Evolutionary conservation across 2,888 invertebrate species (phyloP).

Genomic region (Hermaeophaga mercurialis): DNA sequence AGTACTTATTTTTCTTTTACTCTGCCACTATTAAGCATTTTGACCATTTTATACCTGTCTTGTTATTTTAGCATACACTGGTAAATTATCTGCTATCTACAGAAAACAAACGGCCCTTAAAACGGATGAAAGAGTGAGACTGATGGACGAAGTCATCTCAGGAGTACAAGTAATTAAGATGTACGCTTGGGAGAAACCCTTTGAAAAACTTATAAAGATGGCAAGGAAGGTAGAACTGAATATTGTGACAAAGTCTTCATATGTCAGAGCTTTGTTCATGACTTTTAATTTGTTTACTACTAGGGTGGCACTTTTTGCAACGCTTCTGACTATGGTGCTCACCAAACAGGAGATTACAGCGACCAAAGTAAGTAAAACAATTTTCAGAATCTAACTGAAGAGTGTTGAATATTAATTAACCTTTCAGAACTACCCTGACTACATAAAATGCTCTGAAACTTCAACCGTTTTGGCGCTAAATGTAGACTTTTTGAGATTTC

Average conservation of each 20-base stretch:
- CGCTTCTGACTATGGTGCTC: slow-evolving; percentile 72
- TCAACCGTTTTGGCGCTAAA: too few species aligned
- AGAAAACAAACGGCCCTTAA: slow-evolving; percentile 80
- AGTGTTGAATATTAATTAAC: too few species aligned
- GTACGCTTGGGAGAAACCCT: slow-evolving; percentile 78
- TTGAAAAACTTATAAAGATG: slow-evolving; percentile 65
- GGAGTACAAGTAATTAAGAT: slow-evolving; percentile 88
- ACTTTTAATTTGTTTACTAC: slow-evolving; percentile 83
- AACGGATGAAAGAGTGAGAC: slow-evolving; percentile 87
- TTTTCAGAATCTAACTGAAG: too few species aligned
- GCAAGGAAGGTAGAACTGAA: slow-evolving; percentile 64
- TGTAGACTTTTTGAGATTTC: too few species aligned
- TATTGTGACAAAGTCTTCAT: slow-evolving; percentile 66
- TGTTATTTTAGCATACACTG: slow-evolving; percentile 63
- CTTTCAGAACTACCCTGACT: too few species aligned
- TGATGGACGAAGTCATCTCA: slow-evolving; percentile 93
- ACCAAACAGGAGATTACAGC: slow-evolving; percentile 71
- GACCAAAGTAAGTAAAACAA: slow-evolving; percentile 62
- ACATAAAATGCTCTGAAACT: too few species aligned
- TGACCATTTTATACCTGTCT: too few species aligned
- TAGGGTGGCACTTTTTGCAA: slow-evolving; percentile 76
- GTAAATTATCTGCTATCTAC: slow-evolving; percentile 66
- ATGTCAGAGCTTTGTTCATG: slow-evolving; percentile 70
- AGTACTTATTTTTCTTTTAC: too few species aligned
- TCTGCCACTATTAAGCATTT: too few species aligned